These are phyloP conservation scores for Drosophila colorata DNA, from an alignment of 2,888 invertebrate species.

Conservation along the genomic window DNA sequence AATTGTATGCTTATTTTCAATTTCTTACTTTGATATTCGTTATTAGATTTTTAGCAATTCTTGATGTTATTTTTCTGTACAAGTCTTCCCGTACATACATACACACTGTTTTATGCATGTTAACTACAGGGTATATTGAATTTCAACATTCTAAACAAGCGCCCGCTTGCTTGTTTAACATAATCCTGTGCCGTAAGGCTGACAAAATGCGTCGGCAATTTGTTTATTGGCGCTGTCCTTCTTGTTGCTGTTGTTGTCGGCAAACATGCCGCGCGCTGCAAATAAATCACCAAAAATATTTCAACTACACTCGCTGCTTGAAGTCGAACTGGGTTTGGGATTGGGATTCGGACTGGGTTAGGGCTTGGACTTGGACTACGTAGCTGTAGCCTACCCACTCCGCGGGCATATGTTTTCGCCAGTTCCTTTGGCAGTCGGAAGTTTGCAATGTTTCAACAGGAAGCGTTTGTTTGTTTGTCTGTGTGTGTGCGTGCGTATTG, in stretches of 20 bases:
- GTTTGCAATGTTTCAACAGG: slow-evolving; percentile 81
- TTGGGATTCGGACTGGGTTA: slow-evolving; percentile 8
- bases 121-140: neutral
- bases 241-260: slow-evolving; percentile 49
- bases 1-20: too few relatives aligned
- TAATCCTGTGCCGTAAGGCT: slow-evolving; percentile 69
- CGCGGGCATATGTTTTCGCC: slow-evolving; percentile 67
- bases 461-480: slow-evolving; percentile 70
- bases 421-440: slow-evolving; percentile 72
- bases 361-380: slow-evolving; percentile 10
- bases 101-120: too few relatives aligned
- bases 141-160: neutral
- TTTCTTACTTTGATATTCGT: too few relatives aligned
- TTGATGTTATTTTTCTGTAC: too few relatives aligned
- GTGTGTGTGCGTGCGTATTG: slow-evolving; percentile 33
- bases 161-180: slow-evolving; percentile 64
- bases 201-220: slow-evolving; percentile 81
- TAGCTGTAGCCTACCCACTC: slow-evolving; percentile 57
- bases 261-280: slow-evolving; percentile 78
- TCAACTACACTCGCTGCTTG: slow-evolving; percentile 72
- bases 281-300: slow-evolving; percentile 81
- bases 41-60: too few relatives aligned
- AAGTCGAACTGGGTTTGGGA: slow-evolving; percentile 4
- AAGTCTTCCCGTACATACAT: too few relatives aligned
- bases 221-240: slow-evolving; percentile 74